A percentile compares a stretch with the other conserved stretches of the same genome.
phyloP scores from a whole-genome alignment of 2,888 invertebrate genomes.

The Sericinus montela region DNA sequence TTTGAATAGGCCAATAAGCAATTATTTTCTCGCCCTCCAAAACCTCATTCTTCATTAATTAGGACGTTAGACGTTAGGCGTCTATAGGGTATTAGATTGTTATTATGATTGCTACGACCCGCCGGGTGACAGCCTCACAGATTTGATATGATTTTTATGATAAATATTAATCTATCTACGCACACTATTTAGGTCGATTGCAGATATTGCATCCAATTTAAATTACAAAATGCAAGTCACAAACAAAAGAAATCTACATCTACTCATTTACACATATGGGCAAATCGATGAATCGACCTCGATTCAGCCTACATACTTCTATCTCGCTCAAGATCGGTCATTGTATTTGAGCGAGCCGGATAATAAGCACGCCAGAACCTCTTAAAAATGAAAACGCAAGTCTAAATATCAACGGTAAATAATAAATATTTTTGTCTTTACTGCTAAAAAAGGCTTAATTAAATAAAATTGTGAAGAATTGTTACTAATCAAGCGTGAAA shows the following conservation, averaged over 20 bases:
- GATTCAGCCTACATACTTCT: constrained; percentile 54
- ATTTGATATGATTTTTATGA: no score
- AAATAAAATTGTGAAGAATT: no score
- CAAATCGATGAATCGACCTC: constrained; percentile 56
- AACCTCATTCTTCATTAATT: no score
- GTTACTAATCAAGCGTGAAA: constrained; percentile 62
- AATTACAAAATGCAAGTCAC: constrained; percentile 59
- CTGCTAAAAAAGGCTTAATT: no score
- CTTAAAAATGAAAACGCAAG: constrained; percentile 19
- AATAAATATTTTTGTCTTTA: no score
- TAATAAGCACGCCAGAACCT: background rate
- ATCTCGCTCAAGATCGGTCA: constrained; percentile 47
- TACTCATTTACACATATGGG: constrained; percentile 38
- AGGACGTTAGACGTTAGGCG: no score
- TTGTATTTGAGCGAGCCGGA: constrained; percentile 37
- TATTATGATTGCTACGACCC: no score
- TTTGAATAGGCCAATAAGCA: no score
- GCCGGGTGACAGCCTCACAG: no score
- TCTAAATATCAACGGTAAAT: background rate
- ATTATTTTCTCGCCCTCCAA: no score
- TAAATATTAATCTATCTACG: background rate
- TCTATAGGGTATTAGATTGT: no score
- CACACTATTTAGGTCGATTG: constrained; percentile 19
- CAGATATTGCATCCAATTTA: constrained; percentile 44
- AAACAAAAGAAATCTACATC: constrained; percentile 53